phyloP scores from a whole-genome alignment of 2,797 vertebrate genomes.

The Dendrocincla fuliginosa region DNA sequence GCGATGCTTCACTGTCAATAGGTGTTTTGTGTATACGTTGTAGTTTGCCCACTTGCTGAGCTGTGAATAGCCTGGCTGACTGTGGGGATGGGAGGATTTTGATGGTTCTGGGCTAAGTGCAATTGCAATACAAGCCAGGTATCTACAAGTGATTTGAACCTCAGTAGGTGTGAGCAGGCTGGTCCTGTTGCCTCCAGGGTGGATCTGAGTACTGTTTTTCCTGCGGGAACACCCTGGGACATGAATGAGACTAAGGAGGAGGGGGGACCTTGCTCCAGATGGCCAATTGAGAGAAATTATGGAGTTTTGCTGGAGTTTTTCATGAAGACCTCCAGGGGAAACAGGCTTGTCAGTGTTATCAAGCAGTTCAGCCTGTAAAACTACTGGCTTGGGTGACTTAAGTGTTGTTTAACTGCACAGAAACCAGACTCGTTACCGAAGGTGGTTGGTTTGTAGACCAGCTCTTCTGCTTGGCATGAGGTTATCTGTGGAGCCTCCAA shows the following conservation, averaged over 20 bases:
- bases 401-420: constrained; percentile 36
- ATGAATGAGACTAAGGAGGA: neutral
- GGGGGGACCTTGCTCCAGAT: accelerated
- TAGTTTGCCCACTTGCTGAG: neutral
- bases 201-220: neutral
- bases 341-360: neutral
- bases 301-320: neutral
- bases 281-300: neutral
- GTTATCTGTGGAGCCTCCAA: constrained; percentile 38
- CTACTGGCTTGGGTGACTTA: neutral
- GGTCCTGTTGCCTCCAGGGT: neutral
- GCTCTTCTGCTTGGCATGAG: constrained; percentile 37
- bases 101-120: neutral
- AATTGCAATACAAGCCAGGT: neutral
- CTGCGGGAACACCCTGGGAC: neutral
- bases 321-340: neutral
- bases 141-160: neutral
- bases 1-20: neutral
- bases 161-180: neutral
- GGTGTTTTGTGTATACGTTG: neutral
- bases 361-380: constrained; percentile 4
- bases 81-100: neutral
- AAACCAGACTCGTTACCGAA: constrained; percentile 23
- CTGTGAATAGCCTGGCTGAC: neutral
- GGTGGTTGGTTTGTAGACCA: constrained; percentile 50